Evolutionary conservation across 2,888 invertebrate species (phyloP), one percentile per base, ranked within the genome.

Genomic region (Catonia carolina): DNA sequence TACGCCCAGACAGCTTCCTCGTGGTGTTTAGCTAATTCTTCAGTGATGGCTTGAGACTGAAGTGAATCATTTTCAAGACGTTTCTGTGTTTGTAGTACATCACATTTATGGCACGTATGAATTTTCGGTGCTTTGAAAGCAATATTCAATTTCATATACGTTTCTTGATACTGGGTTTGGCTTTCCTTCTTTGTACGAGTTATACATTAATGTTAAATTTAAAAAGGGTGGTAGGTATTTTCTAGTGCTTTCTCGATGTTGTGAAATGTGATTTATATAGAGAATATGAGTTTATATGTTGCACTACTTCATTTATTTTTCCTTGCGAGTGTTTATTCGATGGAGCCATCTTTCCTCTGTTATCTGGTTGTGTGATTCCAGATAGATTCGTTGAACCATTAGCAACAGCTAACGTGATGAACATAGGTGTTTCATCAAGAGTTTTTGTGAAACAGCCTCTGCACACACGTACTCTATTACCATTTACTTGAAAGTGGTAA

Each of bases 71-170:
- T 23, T 33, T 45, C 33, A 39, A 39, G 23, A 53, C 50, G 42
- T 36, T 52, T 37, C 50, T 60, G n/a, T 20, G 51, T 53, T n/a
- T 45, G 17, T 12, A 61, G 47, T 12, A 56, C 36, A 58, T 62
- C 57, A 51, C 61, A 61, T 53, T 59, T 61, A 37, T 62, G 55
- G 37, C 64, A 65, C 4, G 62, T 65, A 50, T 63, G 62, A 6
- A 61, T 20, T 37, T 60, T 59, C 22, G 62, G 62, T 22, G 36
- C 36, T 50, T 63, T 64, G 52, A 63, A 62, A 54, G 54, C 45
- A 27, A 64, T 36, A 39, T 61, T 60, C 47, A 57, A 17, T n/a
- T n/a, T n/a, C n/a, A n/a, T n/a, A n/a, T n/a, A n/a, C n/a, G n/a
- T n/a, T n/a, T n/a, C n/a, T n/a, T n/a, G n/a, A n/a, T n/a, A n/a